A percentile compares a stretch with the other conserved stretches of the same genome.
Conservation (phyloP, 1,140 invertebrate species). For the Lucilia cuprina region DNA sequence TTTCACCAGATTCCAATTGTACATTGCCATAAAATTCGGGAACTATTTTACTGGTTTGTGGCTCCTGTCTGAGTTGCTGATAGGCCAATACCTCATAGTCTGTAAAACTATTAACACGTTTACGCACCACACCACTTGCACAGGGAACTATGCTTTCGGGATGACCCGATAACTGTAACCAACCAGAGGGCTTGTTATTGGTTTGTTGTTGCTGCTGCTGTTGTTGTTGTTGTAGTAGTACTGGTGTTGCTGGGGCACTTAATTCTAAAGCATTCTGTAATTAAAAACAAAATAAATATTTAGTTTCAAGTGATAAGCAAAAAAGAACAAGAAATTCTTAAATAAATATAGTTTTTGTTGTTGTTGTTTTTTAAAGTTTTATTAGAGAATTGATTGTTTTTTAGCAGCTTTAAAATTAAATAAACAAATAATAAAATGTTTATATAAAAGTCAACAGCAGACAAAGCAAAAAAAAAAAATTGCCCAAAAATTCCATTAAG, state of each 20-base stretch:
- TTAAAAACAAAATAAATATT: constrained; percentile 44
- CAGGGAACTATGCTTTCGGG: constrained; percentile 89
- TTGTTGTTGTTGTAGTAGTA: constrained; percentile 69
- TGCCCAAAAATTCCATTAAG: too few relatives aligned
- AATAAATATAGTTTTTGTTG: too few relatives aligned
- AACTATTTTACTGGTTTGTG: constrained; percentile 77
- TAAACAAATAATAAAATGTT: too few relatives aligned
- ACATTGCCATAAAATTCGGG: constrained; percentile 84
- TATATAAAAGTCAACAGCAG: too few relatives aligned
- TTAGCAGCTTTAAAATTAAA: too few relatives aligned
- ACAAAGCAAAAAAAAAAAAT: too few relatives aligned
- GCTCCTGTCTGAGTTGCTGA: constrained; percentile 79
- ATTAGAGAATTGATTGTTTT: too few relatives aligned
- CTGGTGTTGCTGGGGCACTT: constrained; percentile 88
- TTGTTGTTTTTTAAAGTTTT: too few relatives aligned
- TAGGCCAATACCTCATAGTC: constrained; percentile 83
- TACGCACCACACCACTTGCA: constrained; percentile 92
- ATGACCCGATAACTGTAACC: constrained; percentile 95
- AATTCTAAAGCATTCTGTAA: constrained; percentile 93
- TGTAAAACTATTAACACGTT: constrained; percentile 77
- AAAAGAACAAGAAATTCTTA: neutral
- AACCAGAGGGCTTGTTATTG: constrained; percentile 69
- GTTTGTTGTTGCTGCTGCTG: constrained; percentile 53
- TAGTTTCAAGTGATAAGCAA: constrained; percentile 7
- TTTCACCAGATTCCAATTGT: constrained; percentile 84